Evolutionary conservation across 2,797 vertebrate genomes (phyloP).

Genomic region (Labeo calbasu): DNA sequence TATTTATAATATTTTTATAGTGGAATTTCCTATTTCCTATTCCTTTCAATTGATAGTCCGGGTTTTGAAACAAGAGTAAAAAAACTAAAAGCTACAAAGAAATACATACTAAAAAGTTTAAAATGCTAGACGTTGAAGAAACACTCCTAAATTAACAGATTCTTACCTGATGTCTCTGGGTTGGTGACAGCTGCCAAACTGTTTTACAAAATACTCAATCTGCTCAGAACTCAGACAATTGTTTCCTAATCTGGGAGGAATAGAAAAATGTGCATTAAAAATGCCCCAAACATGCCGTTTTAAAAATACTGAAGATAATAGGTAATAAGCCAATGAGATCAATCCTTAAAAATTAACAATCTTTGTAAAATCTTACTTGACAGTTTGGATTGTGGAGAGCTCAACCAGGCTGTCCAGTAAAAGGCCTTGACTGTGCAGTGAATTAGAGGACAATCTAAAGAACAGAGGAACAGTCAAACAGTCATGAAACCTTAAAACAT

Average conservation of each 20-base stretch:
- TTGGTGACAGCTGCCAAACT: conserved; percentile 13
- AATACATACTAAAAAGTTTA: neutral
- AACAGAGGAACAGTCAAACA: neutral
- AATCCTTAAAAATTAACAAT: neutral
- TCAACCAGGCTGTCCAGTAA: conserved; percentile 52
- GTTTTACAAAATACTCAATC: conserved; percentile 44
- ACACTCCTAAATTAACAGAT: conserved; percentile 1
- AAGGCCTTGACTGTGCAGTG: conserved; percentile 49
- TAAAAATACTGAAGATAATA: too few relatives aligned
- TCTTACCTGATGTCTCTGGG: conserved; percentile 50
- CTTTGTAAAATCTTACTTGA: conserved; percentile 45
- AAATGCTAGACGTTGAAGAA: neutral
- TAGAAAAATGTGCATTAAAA: neutral
- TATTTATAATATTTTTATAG: neutral
- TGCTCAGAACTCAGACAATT: conserved; percentile 45
- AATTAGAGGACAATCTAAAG: conserved; percentile 60
- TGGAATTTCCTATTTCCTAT: neutral
- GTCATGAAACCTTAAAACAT: neutral
- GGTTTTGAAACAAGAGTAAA: neutral
- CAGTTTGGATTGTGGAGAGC: conserved; percentile 50
- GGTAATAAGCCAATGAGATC: neutral
- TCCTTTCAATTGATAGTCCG: neutral
- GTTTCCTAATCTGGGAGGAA: conserved; percentile 45
- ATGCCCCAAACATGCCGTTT: neutral
- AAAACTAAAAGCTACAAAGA: neutral